Percentiles rank a stretch among this genome's conserved stretches.
phyloP scores from a whole-genome alignment of 2,797 vertebrate genomes.

The Champsocephalus esox region DNA sequence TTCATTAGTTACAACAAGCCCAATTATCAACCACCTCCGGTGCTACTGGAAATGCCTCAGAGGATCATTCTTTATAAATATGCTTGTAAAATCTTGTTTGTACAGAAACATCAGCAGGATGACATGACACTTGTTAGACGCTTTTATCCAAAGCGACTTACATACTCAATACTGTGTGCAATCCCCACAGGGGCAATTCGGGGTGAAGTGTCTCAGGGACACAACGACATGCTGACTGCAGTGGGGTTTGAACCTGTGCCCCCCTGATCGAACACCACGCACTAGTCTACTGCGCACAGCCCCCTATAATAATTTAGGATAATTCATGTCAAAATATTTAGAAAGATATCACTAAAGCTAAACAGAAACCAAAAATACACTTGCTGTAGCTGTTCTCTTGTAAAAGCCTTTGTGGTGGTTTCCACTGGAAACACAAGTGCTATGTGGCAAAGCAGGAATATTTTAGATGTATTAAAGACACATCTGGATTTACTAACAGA shows the following conservation, averaged over 20 bases:
- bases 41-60: constrained; percentile 36
- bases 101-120: not conserved
- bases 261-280: no score
- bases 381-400: constrained; percentile 8
- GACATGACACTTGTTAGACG: no score
- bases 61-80: constrained; percentile 42
- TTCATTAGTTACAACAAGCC: constrained; percentile 45
- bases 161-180: no score
- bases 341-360: not conserved
- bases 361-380: not conserved
- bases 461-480: constrained; percentile 16
- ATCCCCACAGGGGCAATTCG: no score
- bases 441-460: not conserved
- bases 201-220: no score
- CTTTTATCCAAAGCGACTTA: no score
- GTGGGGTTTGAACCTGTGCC: no score
- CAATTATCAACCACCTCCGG: constrained; percentile 40
- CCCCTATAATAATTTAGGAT: not conserved
- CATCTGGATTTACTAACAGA: constrained; percentile 16
- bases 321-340: constrained; percentile 10
- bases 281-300: no score
- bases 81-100: constrained; percentile 41
- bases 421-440: not conserved
- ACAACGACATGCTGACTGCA: no score
- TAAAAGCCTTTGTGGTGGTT: constrained; percentile 1